phyloP scores from a whole-genome alignment of 2,888 invertebrate species.

The Chymomyza caudatula region DNA sequence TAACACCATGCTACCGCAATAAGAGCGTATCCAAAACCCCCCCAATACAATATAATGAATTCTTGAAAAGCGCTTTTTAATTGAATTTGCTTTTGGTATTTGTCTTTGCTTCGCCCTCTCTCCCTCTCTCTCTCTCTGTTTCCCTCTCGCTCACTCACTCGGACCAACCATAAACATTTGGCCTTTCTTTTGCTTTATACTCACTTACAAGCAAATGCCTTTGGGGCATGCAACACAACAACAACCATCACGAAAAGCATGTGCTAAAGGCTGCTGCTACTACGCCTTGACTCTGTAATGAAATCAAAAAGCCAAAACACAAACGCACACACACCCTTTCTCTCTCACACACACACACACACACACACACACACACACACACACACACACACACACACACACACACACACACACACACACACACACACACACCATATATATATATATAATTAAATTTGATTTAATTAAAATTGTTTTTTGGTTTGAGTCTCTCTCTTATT shows the following conservation, averaged over 20 bases:
- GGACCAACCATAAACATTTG: conserved; percentile 39
- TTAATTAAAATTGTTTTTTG: conserved; percentile 53
- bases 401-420: conserved; percentile 27
- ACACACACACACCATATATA: conserved; percentile 16
- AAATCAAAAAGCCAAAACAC: conserved; percentile 56
- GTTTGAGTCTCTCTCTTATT: background rate
- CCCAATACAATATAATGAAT: conserved; percentile 50
- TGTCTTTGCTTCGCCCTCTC: conserved; percentile 14
- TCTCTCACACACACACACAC: conserved; percentile 14
- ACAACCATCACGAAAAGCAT: conserved; percentile 49
- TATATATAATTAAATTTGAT: conserved; percentile 39
- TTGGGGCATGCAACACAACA: conserved; percentile 8
- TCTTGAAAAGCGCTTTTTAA: conserved; percentile 67
- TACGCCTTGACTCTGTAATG: conserved; percentile 38
- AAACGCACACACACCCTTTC: conserved; percentile 29
- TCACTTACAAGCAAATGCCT: background rate
- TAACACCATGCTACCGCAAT: conserved; percentile 29
- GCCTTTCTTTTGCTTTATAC: conserved; percentile 17
- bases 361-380: conserved; percentile 13
- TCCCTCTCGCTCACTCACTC: too few species aligned
- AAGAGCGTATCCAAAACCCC: background rate
- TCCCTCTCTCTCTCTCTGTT: conserved; percentile 5
- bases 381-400: conserved; percentile 31
- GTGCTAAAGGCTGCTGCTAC: conserved; percentile 39
- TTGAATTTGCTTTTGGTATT: conserved; percentile 44